Conservation (phyloP, 2,113 vertebrate genomes). For the Drymodes brunneopygia region DNA sequence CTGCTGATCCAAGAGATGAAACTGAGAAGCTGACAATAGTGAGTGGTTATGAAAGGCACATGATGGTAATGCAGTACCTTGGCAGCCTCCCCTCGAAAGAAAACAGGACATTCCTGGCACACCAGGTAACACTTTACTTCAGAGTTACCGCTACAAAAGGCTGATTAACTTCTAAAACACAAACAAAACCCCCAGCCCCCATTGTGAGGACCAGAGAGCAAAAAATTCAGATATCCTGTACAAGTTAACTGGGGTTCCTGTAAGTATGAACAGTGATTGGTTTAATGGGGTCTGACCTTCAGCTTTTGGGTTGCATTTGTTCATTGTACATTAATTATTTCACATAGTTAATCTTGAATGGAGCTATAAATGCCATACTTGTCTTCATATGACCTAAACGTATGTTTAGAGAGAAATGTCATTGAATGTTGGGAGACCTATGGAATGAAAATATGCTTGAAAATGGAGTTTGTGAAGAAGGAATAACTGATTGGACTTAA, state of each 20-base stretch:
- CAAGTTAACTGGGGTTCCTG: background rate
- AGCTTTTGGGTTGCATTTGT: background rate
- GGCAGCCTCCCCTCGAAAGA: conserved; percentile 8
- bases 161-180: background rate
- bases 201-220: background rate
- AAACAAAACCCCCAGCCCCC: background rate
- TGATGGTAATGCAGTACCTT: conserved; percentile 13
- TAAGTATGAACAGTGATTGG: background rate
- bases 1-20: conserved; percentile 27
- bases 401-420: background rate
- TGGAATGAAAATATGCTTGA: background rate
- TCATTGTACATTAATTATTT: background rate
- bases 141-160: background rate
- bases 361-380: background rate
- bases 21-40: conserved; percentile 58
- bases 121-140: background rate
- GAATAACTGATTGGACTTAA: background rate
- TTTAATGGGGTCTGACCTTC: background rate
- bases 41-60: conserved; percentile 33
- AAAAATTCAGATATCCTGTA: background rate
- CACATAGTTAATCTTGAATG: background rate
- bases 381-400: background rate
- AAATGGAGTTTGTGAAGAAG: background rate
- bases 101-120: conserved; percentile 61
- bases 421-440: background rate